These are phyloP conservation scores for Platysternon megacephalum DNA, from an alignment of 2,113 vertebrate species.

Conservation along the genomic window DNA sequence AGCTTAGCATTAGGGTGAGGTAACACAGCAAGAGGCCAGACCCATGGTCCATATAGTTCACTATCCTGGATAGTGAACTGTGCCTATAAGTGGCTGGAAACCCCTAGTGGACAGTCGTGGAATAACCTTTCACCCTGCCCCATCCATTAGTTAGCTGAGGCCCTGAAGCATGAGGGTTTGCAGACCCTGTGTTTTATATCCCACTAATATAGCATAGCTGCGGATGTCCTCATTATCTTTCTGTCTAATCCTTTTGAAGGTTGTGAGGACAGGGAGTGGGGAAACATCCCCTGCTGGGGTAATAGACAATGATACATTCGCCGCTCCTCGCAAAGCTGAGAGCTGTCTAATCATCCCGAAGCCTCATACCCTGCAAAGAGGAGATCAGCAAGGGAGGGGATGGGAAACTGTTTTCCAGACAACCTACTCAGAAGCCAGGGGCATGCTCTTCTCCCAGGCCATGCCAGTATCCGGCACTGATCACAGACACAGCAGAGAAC, in stretches of 20 bases:
- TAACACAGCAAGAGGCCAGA: neutral
- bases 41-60: neutral
- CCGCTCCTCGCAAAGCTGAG: neutral
- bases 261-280: neutral
- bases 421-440: neutral
- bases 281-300: neutral
- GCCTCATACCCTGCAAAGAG: neutral
- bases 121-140: neutral
- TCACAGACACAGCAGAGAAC: conserved; percentile 35
- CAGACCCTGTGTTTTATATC: neutral
- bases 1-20: neutral
- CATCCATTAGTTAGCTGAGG: neutral
- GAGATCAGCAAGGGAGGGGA: neutral
- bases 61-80: neutral
- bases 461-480: conserved; percentile 22
- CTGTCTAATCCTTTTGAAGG: neutral
- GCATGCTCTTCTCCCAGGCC: neutral
- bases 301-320: no score
- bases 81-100: neutral
- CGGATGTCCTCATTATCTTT: neutral
- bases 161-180: neutral
- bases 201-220: neutral
- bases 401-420: neutral
- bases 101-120: neutral
- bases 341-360: neutral